Conservation (phyloP, 2,888 invertebrate species). For the Malthinus flaveolus region DNA sequence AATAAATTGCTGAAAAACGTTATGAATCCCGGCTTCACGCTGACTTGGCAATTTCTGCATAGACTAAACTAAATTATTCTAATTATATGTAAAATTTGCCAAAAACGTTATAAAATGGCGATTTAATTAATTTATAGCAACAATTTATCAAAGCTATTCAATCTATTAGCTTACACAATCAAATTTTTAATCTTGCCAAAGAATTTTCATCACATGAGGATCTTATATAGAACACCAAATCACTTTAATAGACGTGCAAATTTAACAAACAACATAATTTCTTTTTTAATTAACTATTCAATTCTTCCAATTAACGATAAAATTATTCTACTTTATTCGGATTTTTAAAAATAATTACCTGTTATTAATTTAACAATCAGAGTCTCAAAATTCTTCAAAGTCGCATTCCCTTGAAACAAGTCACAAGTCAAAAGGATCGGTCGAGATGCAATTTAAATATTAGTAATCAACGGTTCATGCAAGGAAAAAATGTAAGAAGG, state of each 20-base stretch:
- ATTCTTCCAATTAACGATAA: too few species aligned
- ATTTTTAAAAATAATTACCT: slow-evolving; percentile 1
- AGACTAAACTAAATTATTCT: too few species aligned
- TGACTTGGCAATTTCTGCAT: too few species aligned
- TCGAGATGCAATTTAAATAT: not conserved
- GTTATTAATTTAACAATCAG: not conserved
- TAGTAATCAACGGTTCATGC: not conserved
- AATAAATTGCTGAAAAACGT: too few species aligned
- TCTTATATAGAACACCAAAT: slow-evolving; percentile 1
- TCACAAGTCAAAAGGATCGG: not conserved
- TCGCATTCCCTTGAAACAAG: slow-evolving; percentile 4
- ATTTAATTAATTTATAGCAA: too few species aligned
- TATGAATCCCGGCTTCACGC: too few species aligned
- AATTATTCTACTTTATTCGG: not conserved
- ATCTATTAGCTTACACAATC: not conserved
- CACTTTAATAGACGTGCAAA: not conserved
- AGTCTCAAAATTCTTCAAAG: slow-evolving; percentile 3
- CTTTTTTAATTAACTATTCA: too few species aligned
- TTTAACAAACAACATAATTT: too few species aligned
- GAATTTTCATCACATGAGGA: slow-evolving; percentile 8
- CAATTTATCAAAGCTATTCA: too few species aligned
- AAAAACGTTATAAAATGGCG: too few species aligned
- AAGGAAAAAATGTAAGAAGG: not conserved
- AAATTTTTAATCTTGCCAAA: slow-evolving; percentile 5
- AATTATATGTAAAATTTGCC: too few species aligned